Conservation (phyloP, 1,140 invertebrate species). For the Drosophila eugracilis region DNA sequence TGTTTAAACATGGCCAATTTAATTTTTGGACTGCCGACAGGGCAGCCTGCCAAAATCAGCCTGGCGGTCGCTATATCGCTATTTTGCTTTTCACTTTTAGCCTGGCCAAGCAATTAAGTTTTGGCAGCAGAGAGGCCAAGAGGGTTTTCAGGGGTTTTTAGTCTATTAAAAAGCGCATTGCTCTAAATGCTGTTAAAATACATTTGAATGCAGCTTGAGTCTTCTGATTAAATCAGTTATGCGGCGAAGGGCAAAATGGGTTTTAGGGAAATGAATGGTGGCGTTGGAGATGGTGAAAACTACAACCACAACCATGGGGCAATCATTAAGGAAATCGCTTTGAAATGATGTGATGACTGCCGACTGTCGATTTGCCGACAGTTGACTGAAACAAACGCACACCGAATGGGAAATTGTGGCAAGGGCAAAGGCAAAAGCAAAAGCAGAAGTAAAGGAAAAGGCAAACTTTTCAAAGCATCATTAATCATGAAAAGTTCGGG, state of each 20-base stretch:
- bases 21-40: constrained; percentile 36
- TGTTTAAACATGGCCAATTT: constrained; percentile 62
- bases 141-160: constrained; percentile 11
- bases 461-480: constrained; percentile 69
- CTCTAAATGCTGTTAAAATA: constrained; percentile 43
- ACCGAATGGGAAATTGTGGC: neutral
- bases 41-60: constrained; percentile 17
- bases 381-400: constrained; percentile 45
- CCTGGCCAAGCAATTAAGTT: constrained; percentile 49
- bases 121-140: constrained; percentile 23
- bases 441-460: constrained; percentile 18
- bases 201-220: constrained; percentile 18
- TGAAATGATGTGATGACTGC: constrained; percentile 53
- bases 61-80: neutral
- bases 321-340: constrained; percentile 67
- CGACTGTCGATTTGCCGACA: constrained; percentile 29
- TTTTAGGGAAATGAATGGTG: neutral
- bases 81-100: constrained; percentile 24
- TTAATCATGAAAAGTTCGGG: constrained; percentile 73
- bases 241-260: constrained; percentile 13
- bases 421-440: constrained; percentile 26
- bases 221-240: constrained; percentile 55
- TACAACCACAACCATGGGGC: constrained; percentile 8
- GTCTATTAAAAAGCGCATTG: constrained; percentile 58
- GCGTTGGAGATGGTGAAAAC: neutral